Evolutionary conservation across 2,888 invertebrate genomes (phyloP), one percentile per base, ranked within the genome.

Genomic region (Gibbula magus): DNA sequence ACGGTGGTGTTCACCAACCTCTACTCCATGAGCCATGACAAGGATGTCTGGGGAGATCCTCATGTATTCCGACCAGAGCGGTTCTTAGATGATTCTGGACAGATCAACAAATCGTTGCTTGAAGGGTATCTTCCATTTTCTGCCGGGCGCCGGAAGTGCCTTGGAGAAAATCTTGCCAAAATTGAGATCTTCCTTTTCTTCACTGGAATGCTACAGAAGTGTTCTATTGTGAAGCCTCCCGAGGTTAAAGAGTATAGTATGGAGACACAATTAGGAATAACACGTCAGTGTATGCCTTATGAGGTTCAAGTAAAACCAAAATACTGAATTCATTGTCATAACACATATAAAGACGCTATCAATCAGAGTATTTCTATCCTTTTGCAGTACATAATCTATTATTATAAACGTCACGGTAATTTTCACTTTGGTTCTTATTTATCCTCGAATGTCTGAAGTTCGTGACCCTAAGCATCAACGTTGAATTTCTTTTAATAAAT

Each of bases 151-250:
- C 80, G 90, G 29, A 77, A 83, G 13, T 90, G 89, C 74, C 54
- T 88, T 22, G 90, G 90, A 1, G 89, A 90, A 81, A 75, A 77
- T 20, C 73, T 90, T 25, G 87, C 86, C 22, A 81, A 80, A 22
- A 81, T 80, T 76, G 86, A 89, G 78, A 20, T 90, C 1, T 86
- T 88, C 53, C 18, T 89, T 8, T 85, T 83, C 78, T 82, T 89
- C 22, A 75, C 86, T n/a, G 75, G 75, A 0, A n/a, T 81, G 0
- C 13, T 81, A 13, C 81, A 81, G 51, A 61, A 45, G 7, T 51
- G 74, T 22, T 51, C 39, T 18, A 29, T 81, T 22, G 35, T 5
- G 66, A 78, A 75, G 54, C 78, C 81, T 5, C 75, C 81, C 1
- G 78, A 75, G 3, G 35, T 29, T 25, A 10, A 35, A 1, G 52